These are phyloP conservation scores for Falcaria lacertinaria DNA, from an alignment of 2,888 invertebrate genomes.

Conservation along the genomic window DNA sequence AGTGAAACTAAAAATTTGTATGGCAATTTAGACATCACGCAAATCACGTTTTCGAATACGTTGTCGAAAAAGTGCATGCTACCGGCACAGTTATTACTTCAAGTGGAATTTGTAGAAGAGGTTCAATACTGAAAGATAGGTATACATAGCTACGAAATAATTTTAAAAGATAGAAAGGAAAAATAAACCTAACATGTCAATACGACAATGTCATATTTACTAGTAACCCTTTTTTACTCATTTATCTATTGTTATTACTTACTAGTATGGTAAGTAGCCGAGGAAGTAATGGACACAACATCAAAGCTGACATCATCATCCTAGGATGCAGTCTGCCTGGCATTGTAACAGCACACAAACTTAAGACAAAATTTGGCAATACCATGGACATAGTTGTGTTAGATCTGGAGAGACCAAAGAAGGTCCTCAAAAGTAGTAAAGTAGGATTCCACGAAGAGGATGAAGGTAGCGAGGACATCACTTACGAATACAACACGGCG, in stretches of 20 bases:
- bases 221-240: not conserved
- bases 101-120: too few species aligned
- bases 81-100: too few species aligned
- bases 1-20: too few species aligned
- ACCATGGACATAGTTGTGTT: constrained; percentile 63
- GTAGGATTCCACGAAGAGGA: constrained; percentile 45
- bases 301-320: constrained; percentile 64
- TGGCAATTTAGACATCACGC: too few species aligned
- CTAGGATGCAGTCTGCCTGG: constrained; percentile 68
- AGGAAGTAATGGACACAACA: constrained; percentile 12
- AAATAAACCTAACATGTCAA: not conserved
- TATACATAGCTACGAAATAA: too few species aligned
- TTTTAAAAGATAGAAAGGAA: too few species aligned
- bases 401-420: constrained; percentile 34
- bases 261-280: constrained; percentile 18
- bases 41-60: too few species aligned
- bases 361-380: constrained; percentile 61
- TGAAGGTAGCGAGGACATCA: constrained; percentile 13
- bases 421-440: constrained; percentile 39
- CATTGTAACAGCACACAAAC: constrained; percentile 64
- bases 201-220: not conserved
- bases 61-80: too few species aligned
- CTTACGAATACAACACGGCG: constrained; percentile 15
- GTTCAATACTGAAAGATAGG: too few species aligned
- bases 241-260: not conserved